phyloP scores from a whole-genome alignment of 2,797 vertebrate species.

The Enteromius treurensis region DNA sequence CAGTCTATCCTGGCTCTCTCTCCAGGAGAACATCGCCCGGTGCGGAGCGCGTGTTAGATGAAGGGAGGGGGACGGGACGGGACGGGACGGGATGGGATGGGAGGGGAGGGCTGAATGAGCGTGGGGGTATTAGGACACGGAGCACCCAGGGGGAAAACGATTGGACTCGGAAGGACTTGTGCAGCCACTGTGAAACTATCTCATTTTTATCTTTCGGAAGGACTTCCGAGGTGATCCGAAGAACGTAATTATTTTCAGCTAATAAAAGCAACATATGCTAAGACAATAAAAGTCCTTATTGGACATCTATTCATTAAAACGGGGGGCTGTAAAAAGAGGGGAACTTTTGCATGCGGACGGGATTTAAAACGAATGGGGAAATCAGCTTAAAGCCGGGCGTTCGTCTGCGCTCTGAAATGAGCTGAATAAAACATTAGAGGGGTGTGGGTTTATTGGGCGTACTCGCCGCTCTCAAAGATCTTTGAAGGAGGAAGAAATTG shows the following conservation, averaged over 20 bases:
- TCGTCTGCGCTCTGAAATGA: constrained; percentile 78
- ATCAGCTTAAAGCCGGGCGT: constrained; percentile 76
- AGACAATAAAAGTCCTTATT: constrained; percentile 99
- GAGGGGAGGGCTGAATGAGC: constrained; percentile 63
- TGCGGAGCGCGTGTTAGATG: constrained; percentile 80
- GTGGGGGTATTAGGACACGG: constrained; percentile 80
- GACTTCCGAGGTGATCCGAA: constrained; percentile 98
- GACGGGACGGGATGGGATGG: constrained; percentile 42
- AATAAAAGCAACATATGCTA: constrained; percentile 99
- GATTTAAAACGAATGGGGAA: constrained; percentile 80
- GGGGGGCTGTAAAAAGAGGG: constrained; percentile 79
- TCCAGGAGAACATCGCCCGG: constrained; percentile 62
- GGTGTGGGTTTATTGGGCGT: constrained; percentile 80
- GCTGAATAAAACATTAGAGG: constrained; percentile 83
- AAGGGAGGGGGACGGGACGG: constrained; percentile 62
- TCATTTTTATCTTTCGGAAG: constrained; percentile 96
- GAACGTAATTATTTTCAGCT: constrained; percentile 99
- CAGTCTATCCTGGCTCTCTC: constrained; percentile 64
- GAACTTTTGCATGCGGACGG: constrained; percentile 77
- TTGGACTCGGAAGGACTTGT: constrained; percentile 94
- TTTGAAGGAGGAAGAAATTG: constrained; percentile 67
- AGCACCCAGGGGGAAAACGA: constrained; percentile 96
- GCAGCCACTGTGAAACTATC: constrained; percentile 99
- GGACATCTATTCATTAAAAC: constrained; percentile 93
- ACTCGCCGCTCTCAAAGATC: constrained; percentile 73